phyloP scores from a whole-genome alignment of 2,797 vertebrate species.

The Saxicola maurus region DNA sequence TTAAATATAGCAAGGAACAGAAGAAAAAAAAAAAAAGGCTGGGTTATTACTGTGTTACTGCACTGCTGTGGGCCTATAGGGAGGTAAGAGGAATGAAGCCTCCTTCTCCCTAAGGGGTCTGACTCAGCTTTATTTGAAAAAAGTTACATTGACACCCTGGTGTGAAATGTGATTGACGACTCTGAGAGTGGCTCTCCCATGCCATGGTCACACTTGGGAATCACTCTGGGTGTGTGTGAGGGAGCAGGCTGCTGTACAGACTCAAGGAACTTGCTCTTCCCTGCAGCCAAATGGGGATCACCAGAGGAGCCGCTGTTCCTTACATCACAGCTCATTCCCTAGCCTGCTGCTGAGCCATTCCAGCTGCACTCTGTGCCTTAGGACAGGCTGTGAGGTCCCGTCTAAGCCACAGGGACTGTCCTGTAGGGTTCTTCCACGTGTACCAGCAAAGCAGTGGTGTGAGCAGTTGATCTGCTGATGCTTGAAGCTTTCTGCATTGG shows the following conservation, averaged over 20 bases:
- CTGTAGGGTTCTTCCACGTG: not conserved
- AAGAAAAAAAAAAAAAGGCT: not conserved
- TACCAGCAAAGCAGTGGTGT: not conserved
- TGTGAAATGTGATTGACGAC: not conserved
- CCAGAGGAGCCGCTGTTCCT: not conserved
- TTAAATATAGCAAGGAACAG: not conserved
- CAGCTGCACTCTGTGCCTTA: constrained; percentile 24
- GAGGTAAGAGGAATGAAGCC: not conserved
- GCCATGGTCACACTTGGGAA: not conserved
- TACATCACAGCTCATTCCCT: not conserved
- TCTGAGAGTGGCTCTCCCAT: not conserved
- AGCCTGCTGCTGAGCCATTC: constrained; percentile 5
- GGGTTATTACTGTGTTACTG: not conserved
- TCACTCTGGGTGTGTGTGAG: not conserved
- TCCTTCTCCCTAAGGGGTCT: not conserved
- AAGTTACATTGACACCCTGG: not conserved
- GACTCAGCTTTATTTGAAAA: not conserved
- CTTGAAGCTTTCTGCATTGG: not conserved
- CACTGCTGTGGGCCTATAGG: not conserved
- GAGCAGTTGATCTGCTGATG: not conserved
- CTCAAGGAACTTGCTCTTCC: not conserved
- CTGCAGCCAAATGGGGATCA: not conserved
- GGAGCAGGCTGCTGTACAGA: not conserved
- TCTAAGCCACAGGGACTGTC: not conserved
- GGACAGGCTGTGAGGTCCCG: not conserved